A percentile compares a stretch with the other conserved stretches of the same genome.
Evolutionary conservation across 2,113 vertebrate genomes (phyloP).

Genomic region (Trichomycterus rosablanca): DNA sequence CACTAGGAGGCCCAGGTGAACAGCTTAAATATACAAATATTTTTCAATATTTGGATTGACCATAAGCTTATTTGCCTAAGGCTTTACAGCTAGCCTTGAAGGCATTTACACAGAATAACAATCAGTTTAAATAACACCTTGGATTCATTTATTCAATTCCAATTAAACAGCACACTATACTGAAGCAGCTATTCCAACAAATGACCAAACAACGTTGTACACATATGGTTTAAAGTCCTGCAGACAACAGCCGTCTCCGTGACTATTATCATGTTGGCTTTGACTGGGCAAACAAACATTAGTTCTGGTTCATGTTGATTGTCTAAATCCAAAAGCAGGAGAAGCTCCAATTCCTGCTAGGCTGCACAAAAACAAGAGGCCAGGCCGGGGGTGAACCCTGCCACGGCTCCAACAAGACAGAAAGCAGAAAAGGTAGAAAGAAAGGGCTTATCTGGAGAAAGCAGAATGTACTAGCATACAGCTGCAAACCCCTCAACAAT

Average conservation of each 20-base stretch:
- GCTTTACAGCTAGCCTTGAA: too few species aligned
- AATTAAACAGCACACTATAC: too few species aligned
- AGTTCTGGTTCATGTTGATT: constrained; percentile 53
- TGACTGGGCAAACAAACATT: constrained; percentile 51
- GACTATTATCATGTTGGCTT: constrained; percentile 36
- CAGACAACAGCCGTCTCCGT: constrained; percentile 20
- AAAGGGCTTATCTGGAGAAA: constrained; percentile 70
- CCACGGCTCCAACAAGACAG: constrained; percentile 38
- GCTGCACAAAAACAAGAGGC: constrained; percentile 56
- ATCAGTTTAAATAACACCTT: too few species aligned
- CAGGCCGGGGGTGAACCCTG: constrained; percentile 55
- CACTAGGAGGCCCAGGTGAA: too few species aligned
- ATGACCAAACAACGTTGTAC: too few species aligned
- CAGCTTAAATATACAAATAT: too few species aligned
- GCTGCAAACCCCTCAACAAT: constrained; percentile 57
- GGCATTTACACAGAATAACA: too few species aligned
- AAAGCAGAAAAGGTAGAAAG: constrained; percentile 51
- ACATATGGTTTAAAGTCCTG: background rate
- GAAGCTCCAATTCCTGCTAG: constrained; percentile 55
- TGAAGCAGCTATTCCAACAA: too few species aligned
- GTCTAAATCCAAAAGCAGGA: constrained; percentile 49
- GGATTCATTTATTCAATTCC: too few species aligned
- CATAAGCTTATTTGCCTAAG: too few species aligned
- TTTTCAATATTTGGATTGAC: too few species aligned
- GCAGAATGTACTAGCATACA: constrained; percentile 67